Conservation (phyloP, 2,113 vertebrate genomes). For the Podarcis cretensis region DNA sequence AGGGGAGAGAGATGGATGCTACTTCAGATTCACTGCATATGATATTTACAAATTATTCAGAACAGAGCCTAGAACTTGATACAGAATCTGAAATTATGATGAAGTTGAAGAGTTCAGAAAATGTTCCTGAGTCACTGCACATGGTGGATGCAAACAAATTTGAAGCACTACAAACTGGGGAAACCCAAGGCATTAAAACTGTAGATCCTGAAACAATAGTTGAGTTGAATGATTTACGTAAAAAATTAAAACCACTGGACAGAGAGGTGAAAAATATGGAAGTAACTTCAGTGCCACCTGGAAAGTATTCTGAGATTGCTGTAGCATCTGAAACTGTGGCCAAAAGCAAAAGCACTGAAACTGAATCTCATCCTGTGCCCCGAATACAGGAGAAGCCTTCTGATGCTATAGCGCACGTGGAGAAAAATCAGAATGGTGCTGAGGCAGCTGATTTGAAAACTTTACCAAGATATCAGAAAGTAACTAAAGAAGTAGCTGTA, state of each 20-base stretch:
- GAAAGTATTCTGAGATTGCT: background rate
- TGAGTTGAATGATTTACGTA: background rate
- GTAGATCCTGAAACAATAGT: background rate
- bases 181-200: background rate
- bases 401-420: background rate
- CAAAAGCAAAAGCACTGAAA: background rate
- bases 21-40: slow-evolving; percentile 14
- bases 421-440: background rate
- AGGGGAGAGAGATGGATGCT: background rate
- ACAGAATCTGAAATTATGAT: slow-evolving; percentile 7
- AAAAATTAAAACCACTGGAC: background rate
- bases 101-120: background rate
- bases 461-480: background rate
- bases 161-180: background rate
- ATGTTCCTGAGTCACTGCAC: slow-evolving; percentile 6
- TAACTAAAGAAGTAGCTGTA: background rate
- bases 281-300: background rate
- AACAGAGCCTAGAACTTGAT: slow-evolving; percentile 23
- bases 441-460: background rate
- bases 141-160: background rate
- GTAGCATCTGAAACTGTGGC: background rate
- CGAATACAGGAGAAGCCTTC: background rate
- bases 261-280: background rate
- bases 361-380: background rate
- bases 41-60: slow-evolving; percentile 41